These are phyloP conservation scores for Drosophila novamexicana DNA, from an alignment of 1,140 invertebrate genomes.

Conservation along the genomic window DNA sequence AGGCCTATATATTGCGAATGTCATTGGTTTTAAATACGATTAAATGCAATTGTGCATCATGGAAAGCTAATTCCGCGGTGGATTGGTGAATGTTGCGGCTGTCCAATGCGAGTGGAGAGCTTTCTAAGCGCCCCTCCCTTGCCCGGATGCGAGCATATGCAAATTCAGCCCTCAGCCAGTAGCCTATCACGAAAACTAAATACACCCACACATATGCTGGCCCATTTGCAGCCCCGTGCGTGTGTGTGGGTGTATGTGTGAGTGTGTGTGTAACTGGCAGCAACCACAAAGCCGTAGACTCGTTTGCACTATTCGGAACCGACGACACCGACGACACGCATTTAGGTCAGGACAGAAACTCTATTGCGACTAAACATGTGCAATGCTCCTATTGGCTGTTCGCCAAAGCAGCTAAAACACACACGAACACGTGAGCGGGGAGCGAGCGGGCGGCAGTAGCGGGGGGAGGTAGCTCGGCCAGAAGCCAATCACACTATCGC, in stretches of 20 bases:
- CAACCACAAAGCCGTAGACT: slow-evolving; percentile 41
- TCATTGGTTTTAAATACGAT: no score
- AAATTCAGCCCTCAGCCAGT: slow-evolving; percentile 60
- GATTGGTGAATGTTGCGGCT: neutral
- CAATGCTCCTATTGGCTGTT: slow-evolving; percentile 77
- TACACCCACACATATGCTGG: slow-evolving; percentile 50
- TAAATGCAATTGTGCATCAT: no score
- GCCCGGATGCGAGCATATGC: slow-evolving; percentile 40
- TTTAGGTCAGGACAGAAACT: slow-evolving; percentile 63
- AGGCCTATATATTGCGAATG: no score
- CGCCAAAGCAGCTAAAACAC: slow-evolving; percentile 59
- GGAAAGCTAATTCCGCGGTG: no score
- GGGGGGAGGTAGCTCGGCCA: slow-evolving; percentile 39
- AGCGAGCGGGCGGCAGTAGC: neutral
- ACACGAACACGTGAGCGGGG: slow-evolving; percentile 20
- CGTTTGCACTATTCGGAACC: slow-evolving; percentile 72
- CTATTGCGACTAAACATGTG: slow-evolving; percentile 78
- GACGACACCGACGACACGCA: slow-evolving; percentile 58
- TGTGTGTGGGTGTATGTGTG: slow-evolving; percentile 22
- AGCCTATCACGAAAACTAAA: slow-evolving; percentile 74
- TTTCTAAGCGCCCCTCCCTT: slow-evolving; percentile 54
- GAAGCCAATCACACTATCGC: slow-evolving; percentile 84
- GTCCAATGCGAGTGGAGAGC: slow-evolving; percentile 34
- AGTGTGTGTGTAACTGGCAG: slow-evolving; percentile 23
- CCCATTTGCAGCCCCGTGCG: neutral